Evolutionary conservation across 2,797 vertebrate genomes (phyloP).

Genomic region (Botia almorhae): DNA sequence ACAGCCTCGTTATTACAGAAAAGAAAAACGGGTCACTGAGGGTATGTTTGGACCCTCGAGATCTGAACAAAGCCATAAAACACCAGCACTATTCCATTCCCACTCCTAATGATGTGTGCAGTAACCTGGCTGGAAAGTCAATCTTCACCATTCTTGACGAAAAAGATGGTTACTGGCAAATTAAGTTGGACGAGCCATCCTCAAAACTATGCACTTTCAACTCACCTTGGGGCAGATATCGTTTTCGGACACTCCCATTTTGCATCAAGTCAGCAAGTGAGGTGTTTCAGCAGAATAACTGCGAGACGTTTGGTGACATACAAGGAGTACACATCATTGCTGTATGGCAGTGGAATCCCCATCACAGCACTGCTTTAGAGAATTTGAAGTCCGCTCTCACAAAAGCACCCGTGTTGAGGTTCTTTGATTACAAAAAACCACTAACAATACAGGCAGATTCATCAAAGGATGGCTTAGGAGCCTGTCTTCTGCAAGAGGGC

Average conservation of each 20-base stretch:
- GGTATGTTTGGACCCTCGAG: slow-evolving; percentile 39
- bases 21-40: slow-evolving; percentile 30
- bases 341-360: slow-evolving; percentile 29
- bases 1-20: slow-evolving; percentile 11
- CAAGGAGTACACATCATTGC: slow-evolving; percentile 31
- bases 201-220: slow-evolving; percentile 42
- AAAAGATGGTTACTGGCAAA: slow-evolving; percentile 58
- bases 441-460: not conserved
- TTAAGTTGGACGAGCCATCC: slow-evolving; percentile 32
- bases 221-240: slow-evolving; percentile 29
- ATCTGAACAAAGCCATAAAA: slow-evolving; percentile 19
- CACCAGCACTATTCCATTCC: slow-evolving; percentile 54
- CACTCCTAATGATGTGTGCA: slow-evolving; percentile 41
- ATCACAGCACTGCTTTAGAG: slow-evolving; percentile 23
- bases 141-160: slow-evolving; percentile 49
- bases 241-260: slow-evolving; percentile 50
- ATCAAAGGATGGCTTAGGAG: not conserved
- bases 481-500: not conserved
- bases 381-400: slow-evolving; percentile 21
- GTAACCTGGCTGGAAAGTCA: slow-evolving; percentile 57
- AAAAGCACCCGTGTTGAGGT: not conserved
- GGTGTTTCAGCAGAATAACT: slow-evolving; percentile 60
- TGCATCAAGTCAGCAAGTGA: slow-evolving; percentile 57
- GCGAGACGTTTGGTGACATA: slow-evolving; percentile 55
- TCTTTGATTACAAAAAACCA: not conserved